phyloP scores from a whole-genome alignment of 2,888 invertebrate species.

The Morpho deidamia region DNA sequence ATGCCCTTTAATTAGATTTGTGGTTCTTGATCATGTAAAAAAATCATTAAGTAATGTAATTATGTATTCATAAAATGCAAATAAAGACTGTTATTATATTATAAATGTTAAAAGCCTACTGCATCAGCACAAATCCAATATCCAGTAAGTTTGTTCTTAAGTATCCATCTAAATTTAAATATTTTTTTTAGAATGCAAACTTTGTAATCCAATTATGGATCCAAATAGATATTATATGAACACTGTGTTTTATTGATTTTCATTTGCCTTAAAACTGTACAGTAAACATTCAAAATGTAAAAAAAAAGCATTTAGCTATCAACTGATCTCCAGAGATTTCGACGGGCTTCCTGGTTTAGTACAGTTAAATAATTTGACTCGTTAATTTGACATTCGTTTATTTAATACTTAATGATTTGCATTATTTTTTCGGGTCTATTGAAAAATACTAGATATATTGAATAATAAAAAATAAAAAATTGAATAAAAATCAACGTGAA shows the following conservation, averaged over 20 bases:
- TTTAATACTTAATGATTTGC: too few relatives aligned
- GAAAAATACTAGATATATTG: too few relatives aligned
- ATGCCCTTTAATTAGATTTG: neutral
- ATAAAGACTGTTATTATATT: slow-evolving; percentile 11
- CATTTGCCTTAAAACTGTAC: neutral
- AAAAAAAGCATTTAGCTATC: too few relatives aligned
- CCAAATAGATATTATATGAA: neutral
- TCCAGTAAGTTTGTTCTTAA: neutral
- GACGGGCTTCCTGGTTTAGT: too few relatives aligned
- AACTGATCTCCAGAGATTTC: too few relatives aligned
- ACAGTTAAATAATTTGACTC: too few relatives aligned
- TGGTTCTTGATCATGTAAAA: neutral
- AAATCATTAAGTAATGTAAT: neutral
- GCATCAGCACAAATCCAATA: neutral
- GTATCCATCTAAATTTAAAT: neutral
- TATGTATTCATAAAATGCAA: slow-evolving; percentile 7
- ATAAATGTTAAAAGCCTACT: slow-evolving; percentile 1
- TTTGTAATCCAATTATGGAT: slow-evolving; percentile 5
- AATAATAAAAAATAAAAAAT: too few relatives aligned
- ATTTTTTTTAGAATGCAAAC: neutral
- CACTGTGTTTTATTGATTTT: neutral
- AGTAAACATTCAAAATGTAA: neutral
- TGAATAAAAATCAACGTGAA: too few relatives aligned
- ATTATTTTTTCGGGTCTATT: too few relatives aligned
- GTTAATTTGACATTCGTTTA: too few relatives aligned